Evolutionary conservation across 2,888 invertebrate species (phyloP), one percentile per base, ranked within the genome.

Genomic region (Eledona agricola): DNA sequence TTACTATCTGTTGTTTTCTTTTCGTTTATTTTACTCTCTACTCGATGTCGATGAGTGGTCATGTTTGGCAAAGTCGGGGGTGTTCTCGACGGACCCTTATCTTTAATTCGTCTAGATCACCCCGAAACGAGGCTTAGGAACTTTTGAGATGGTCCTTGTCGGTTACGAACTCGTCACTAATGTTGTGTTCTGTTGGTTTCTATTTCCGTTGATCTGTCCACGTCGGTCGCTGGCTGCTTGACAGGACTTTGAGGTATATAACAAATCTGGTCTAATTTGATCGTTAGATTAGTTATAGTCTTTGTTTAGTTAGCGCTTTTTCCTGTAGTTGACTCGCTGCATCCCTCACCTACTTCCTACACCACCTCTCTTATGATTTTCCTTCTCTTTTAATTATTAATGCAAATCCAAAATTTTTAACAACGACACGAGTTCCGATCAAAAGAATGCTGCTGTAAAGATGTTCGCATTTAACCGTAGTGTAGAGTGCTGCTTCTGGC

Each of bases 91-190:
- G 31, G 26, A 4, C 11, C 10, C 23, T 13, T 22, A 35, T n/a
- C n/a, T n/a, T n/a, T n/a, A n/a, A n/a, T n/a, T n/a, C 46, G n/a
- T 45, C 69, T 65, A 71, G 67, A 67, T 58, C 64, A 66, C 68
- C 69, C 66, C 57, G 62, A 58, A 59, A 61, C 65, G 73, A 75
- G 78, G 82, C 80, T 83, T 86, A 86, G 89, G 89, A 88, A 88
- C 89, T 90, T 90, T 90, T 90, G 90, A 90, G 90, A 90, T 90
- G 90, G 90, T 90, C 90, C 90, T 89, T 88, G 87, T 72, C 65
- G 70, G 69, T 67, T 79, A 69, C 61, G 65, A 64, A 59, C 57
- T 65, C 62, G 65, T 78, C 78, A 83, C 83, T 84, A 84, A 84
- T 83, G 75, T 81, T 79, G 79, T 81, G 72, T 83, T 83, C 70